phyloP scores from a whole-genome alignment of 2,113 vertebrate genomes.

The Megatriorchis doriae region DNA sequence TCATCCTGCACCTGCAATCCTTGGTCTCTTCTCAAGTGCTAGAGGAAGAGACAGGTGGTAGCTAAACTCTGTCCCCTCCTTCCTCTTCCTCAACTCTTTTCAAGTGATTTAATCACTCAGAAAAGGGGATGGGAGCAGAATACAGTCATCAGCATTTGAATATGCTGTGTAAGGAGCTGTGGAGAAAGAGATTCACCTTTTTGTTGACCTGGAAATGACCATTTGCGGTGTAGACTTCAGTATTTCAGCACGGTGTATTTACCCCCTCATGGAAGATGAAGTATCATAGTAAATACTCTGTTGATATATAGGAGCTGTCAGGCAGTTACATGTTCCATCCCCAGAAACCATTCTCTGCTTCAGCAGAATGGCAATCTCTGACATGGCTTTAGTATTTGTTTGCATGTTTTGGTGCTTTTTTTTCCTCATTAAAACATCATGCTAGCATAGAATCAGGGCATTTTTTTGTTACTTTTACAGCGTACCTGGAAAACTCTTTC shows the following conservation, averaged over 20 bases:
- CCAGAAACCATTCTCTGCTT: neutral
- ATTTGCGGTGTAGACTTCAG: neutral
- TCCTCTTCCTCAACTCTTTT: neutral
- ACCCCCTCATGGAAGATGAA: neutral
- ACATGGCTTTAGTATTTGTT: neutral
- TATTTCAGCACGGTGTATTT: neutral
- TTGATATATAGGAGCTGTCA: neutral
- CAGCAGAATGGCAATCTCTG: neutral
- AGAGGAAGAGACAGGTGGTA: neutral
- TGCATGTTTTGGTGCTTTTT: neutral
- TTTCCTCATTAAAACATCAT: neutral
- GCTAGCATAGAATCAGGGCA: neutral
- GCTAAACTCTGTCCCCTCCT: neutral
- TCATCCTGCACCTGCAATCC: neutral
- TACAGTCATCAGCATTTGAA: neutral
- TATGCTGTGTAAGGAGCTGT: neutral
- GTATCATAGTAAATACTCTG: neutral
- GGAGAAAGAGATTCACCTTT: neutral
- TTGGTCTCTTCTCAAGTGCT: neutral
- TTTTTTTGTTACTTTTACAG: neutral
- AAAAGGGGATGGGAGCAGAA: neutral
- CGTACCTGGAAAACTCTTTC: neutral
- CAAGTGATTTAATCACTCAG: neutral
- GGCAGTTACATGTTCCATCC: neutral
- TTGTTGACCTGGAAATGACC: neutral